These are phyloP conservation scores for Ia io DNA, from an alignment of 2,113 vertebrate genomes.

Conservation along the genomic window DNA sequence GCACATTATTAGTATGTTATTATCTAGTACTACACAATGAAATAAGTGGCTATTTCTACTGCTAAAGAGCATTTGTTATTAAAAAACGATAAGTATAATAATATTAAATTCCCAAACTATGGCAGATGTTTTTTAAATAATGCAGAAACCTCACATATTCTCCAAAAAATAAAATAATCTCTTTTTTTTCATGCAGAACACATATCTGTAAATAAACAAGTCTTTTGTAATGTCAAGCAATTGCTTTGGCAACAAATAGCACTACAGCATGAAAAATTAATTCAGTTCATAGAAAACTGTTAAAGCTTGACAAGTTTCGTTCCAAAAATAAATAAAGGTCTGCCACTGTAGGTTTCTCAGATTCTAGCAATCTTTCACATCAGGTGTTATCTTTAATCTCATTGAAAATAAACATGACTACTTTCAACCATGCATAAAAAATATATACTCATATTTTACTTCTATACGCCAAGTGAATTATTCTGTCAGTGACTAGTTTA, in stretches of 20 bases:
- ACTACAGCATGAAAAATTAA: slow-evolving; percentile 1
- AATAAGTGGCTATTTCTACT: background rate
- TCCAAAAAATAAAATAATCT: background rate
- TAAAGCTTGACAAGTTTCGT: background rate
- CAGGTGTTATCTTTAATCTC: background rate
- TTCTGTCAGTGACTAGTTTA: background rate
- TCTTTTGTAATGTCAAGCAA: background rate
- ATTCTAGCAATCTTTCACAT: background rate
- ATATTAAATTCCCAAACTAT: background rate
- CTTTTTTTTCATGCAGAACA: background rate
- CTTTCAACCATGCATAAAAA: background rate
- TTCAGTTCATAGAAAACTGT: background rate
- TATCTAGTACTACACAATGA: background rate
- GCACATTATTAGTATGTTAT: background rate
- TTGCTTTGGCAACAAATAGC: slow-evolving; percentile 18
- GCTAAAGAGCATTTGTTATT: background rate
- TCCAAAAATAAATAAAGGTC: slow-evolving; percentile 44
- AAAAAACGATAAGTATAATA: background rate
- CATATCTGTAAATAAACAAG: slow-evolving; percentile 12
- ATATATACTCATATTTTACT: background rate
- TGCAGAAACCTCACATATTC: background rate
- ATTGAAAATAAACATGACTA: background rate
- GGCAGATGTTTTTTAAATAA: slow-evolving; percentile 16
- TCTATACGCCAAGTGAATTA: background rate
- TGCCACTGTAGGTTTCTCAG: background rate